Percentiles rank a stretch among this genome's conserved stretches.
Conservation (phyloP, 2,797 vertebrate genomes). For the Luscinia luscinia region DNA sequence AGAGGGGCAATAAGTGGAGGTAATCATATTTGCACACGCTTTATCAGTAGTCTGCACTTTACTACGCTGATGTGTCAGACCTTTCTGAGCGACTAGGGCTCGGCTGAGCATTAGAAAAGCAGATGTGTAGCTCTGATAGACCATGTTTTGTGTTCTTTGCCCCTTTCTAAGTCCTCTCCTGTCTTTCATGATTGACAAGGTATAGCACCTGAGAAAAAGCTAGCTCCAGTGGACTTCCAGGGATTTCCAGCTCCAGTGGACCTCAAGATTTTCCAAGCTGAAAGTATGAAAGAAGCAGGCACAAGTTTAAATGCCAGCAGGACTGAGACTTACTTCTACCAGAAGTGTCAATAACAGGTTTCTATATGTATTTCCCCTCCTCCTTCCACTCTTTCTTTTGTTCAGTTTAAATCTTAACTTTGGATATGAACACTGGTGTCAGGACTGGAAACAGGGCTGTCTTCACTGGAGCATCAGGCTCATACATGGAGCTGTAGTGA, state of each 20-base stretch:
- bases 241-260: not conserved
- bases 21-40: fast-evolving
- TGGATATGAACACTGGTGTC: not conserved
- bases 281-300: not conserved
- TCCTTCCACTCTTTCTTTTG: not conserved
- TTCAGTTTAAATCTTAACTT: not conserved
- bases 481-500: fast-evolving
- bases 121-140: not conserved
- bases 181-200: not conserved
- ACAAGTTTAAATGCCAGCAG: not conserved
- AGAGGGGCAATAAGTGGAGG: not conserved
- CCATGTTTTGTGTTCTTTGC: not conserved
- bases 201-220: not conserved
- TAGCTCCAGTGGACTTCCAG: not conserved
- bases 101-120: not conserved
- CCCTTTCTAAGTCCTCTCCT: not conserved
- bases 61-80: not conserved
- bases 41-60: not conserved
- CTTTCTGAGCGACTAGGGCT: not conserved
- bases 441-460: not conserved
- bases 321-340: not conserved
- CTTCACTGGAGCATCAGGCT: not conserved
- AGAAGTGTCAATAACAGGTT: not conserved
- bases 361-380: not conserved
- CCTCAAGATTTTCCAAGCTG: not conserved